Evolutionary conservation across 2,797 vertebrate genomes (phyloP).

Genomic region (Pelobates cultripes): DNA sequence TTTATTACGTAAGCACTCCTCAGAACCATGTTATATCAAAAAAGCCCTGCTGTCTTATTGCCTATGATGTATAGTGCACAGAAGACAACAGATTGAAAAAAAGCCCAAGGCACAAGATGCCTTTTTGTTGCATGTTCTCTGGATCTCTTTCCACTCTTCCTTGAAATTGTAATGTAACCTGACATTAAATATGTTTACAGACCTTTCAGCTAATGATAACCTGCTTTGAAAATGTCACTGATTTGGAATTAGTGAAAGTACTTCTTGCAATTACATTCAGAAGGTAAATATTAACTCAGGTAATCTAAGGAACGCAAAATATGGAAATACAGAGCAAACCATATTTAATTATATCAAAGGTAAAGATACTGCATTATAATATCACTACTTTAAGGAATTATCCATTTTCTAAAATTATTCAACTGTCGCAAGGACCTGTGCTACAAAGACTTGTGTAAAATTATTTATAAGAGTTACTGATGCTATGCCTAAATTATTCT

Average conservation of each 20-base stretch:
- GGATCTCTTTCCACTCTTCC: constrained; percentile 30
- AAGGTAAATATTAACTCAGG: constrained; percentile 41
- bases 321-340: background rate
- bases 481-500: no score
- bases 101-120: constrained; percentile 34
- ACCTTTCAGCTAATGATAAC: constrained; percentile 43
- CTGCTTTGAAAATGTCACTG: constrained; percentile 42
- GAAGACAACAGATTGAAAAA: constrained; percentile 3
- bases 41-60: background rate
- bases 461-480: no score
- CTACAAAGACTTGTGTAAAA: no score
- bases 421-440: no score
- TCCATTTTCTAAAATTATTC: background rate
- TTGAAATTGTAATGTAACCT: constrained; percentile 31
- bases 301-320: constrained; percentile 2
- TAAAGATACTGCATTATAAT: no score
- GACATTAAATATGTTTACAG: constrained; percentile 50
- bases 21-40: background rate
- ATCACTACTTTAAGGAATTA: background rate
- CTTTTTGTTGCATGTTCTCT: constrained; percentile 36
- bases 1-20: background rate
- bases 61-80: constrained; percentile 1
- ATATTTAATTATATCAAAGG: background rate
- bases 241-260: constrained; percentile 28
- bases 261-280: constrained; percentile 28